Evolutionary conservation across 1,140 invertebrate species (phyloP).

Genomic region (Wasmannia auropunctata): DNA sequence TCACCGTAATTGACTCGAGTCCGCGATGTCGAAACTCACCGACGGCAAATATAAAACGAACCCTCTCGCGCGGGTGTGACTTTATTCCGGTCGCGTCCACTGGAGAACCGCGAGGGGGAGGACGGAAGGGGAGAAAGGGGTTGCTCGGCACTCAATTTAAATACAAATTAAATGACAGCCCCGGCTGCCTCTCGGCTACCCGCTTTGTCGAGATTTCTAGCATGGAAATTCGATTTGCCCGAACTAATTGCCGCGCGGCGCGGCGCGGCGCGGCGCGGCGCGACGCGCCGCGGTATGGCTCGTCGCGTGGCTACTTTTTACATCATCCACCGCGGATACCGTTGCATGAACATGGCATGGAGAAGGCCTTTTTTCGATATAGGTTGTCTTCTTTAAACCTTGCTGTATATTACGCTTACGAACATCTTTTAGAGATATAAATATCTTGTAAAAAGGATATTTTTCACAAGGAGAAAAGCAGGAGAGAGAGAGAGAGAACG

Average conservation of each 20-base stretch:
- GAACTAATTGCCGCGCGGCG: slow-evolving; percentile 59
- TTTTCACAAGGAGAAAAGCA: background rate
- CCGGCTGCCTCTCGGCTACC: slow-evolving; percentile 51
- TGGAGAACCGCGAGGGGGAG: slow-evolving; percentile 38
- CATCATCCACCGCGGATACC: background rate
- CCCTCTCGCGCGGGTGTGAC: background rate
- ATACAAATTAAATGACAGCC: slow-evolving; percentile 77
- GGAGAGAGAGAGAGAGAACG: background rate
- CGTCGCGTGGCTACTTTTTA: slow-evolving; percentile 49
- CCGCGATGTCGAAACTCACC: slow-evolving; percentile 52
- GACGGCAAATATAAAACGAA: slow-evolving; percentile 31
- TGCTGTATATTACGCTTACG: background rate
- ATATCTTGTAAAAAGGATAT: background rate
- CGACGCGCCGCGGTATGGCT: background rate
- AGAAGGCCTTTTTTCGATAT: background rate
- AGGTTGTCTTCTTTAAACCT: background rate
- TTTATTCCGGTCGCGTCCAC: slow-evolving; percentile 29
- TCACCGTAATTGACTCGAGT: slow-evolving; percentile 52
- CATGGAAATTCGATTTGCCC: slow-evolving; percentile 71
- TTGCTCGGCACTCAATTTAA: slow-evolving; percentile 73
- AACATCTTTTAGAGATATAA: background rate
- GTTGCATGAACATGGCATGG: background rate
- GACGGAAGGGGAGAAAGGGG: background rate
- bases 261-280: background rate
- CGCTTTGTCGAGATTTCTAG: slow-evolving; percentile 65